A percentile compares a stretch with the other conserved stretches of the same genome.
Conservation (phyloP, 2,797 vertebrate species). For the Threskiornis aethiopicus region DNA sequence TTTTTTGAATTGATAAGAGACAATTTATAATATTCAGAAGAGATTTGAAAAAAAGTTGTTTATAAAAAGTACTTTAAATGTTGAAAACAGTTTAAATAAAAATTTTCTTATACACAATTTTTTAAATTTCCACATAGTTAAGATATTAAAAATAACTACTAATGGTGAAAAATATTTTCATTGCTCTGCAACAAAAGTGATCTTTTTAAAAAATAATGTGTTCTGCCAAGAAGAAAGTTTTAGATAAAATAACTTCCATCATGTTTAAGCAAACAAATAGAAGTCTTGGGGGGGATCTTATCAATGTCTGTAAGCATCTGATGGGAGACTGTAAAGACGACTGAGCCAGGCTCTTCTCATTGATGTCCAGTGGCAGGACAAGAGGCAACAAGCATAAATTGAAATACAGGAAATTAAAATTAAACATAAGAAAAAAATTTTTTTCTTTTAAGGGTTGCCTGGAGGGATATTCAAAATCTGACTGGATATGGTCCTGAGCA, state of each 20-base stretch:
- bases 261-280: not conserved
- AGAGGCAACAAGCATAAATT: fast-evolving
- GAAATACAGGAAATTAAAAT: not conserved
- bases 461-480: not conserved
- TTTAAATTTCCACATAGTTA: not conserved
- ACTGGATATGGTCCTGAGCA: not conserved
- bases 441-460: not conserved
- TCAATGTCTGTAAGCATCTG: not conserved
- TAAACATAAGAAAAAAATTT: not conserved
- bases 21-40: not conserved
- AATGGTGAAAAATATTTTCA: not conserved
- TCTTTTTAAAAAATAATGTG: not conserved
- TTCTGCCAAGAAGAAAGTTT: not conserved
- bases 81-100: not conserved
- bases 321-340: not conserved
- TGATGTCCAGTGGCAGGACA: not conserved
- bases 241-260: not conserved
- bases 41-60: not conserved
- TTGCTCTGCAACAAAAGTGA: not conserved
- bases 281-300: not conserved
- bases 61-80: not conserved
- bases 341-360: not conserved
- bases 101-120: not conserved
- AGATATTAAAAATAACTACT: not conserved
- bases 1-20: not conserved